Evolutionary conservation across 2,797 vertebrate species (phyloP), one percentile per base, ranked within the genome.

Genomic region (Oreortyx pictus): DNA sequence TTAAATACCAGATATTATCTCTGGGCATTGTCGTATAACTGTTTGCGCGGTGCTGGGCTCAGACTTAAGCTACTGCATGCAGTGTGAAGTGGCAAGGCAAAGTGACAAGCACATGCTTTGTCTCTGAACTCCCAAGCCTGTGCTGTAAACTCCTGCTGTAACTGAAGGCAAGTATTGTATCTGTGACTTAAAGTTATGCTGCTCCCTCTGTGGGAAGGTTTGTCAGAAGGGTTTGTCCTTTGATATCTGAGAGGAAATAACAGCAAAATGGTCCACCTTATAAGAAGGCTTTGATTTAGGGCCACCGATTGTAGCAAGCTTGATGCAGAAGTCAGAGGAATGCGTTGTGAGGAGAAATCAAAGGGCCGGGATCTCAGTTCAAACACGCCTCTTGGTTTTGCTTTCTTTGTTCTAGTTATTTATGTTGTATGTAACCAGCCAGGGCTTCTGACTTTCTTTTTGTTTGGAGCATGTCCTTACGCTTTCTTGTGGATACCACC

Each of bases 201-300:
- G n/a, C n/a, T 17, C 20, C 31, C 16, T 2, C 54, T 57, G 39
- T 0, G 7, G 49, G 20, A 82, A 29, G 39, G 39, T 41, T 23
- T 76, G 23, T 17, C 46, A 39, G n/a, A 39, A 57, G 23, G 61
- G 24, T 60, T 85, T 0, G 0, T 68, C 59, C 44, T 74, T 77
- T 83, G 44, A 35, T 41, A 11, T 31, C 44, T 37, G 44, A 52
- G 67, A 50, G 47, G 39, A 77, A 61, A 37, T 19, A 57, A n/a
- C 13, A 61, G 46, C 39, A 14, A 8, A 89, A 62, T 22, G 57
- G 33, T 35, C 41, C 27, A 20, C 18, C 25, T 77, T 39, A 15
- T 88, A 37, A n/a, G 65, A 86, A 66, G 50, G n/a, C 31, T 88
- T 93, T 86, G 68, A 56, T 89, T 79, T 80, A 71, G 31, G 23